A percentile compares a stretch with the other conserved stretches of the same genome.
Evolutionary conservation across 1,140 invertebrate genomes (phyloP).

Genomic region (Cepaea nemoralis): DNA sequence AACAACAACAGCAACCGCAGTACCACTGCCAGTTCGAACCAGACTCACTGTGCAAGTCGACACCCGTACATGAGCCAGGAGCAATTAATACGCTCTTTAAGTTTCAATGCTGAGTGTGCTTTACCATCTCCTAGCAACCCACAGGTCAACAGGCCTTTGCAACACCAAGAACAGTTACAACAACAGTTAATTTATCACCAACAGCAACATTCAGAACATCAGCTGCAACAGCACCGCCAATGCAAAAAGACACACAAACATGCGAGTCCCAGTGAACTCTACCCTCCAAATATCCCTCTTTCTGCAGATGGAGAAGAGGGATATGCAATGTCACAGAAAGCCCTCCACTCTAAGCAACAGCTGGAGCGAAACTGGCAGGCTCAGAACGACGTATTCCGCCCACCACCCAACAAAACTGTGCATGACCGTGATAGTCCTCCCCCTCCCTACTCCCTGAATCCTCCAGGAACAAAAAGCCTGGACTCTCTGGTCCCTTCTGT

Average conservation of each 20-base stretch:
- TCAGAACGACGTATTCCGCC: slow-evolving; percentile 79
- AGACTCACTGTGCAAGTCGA: not conserved
- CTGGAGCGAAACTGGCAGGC: slow-evolving; percentile 66
- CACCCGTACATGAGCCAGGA: not conserved
- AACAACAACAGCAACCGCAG: not conserved
- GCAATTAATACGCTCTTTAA: not conserved
- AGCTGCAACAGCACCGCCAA: not conserved
- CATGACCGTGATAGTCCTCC: slow-evolving; percentile 79
- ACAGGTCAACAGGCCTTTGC: not conserved
- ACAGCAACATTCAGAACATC: not conserved
- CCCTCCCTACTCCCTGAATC: slow-evolving; percentile 76
- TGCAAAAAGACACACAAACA: not conserved
- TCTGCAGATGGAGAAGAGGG: slow-evolving; percentile 80
- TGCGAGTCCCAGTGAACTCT: not conserved
- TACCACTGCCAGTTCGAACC: not conserved
- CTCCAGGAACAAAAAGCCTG: slow-evolving; percentile 12
- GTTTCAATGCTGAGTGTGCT: not conserved
- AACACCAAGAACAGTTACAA: not conserved
- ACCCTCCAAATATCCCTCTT: slow-evolving; percentile 78
- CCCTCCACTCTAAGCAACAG: slow-evolving; percentile 70
- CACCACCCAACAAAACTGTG: slow-evolving; percentile 81
- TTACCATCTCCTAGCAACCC: not conserved
- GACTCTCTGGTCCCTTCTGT: slow-evolving; percentile 7
- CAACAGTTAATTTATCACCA: not conserved
- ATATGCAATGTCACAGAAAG: slow-evolving; percentile 76